Evolutionary conservation across 2,888 invertebrate species (phyloP), one percentile per base, ranked within the genome.

Genomic region (Poecilobothrus nobilitatus): DNA sequence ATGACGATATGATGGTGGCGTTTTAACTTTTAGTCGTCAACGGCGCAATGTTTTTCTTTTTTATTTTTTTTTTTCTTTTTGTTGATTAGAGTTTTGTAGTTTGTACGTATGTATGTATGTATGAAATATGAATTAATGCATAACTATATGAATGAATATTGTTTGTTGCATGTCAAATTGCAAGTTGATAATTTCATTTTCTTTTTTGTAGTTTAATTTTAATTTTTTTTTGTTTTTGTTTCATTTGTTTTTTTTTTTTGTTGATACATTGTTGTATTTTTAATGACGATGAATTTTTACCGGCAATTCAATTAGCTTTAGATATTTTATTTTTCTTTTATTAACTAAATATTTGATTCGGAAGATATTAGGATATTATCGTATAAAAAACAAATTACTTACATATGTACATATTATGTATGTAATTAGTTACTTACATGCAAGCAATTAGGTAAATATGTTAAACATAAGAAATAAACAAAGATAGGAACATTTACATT

Each of bases 271-370:
- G 41, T 41, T 41, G 41, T 41, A 41, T 12, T 15, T 44, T 18
- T 53, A 37, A 37, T 53, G 1, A 15, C 18, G 18, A 53, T 53
- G 53, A 53, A 53, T 53, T 53, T 53, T 18, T 53, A 18, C 53
- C 53, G 53, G 53, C 53, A 53, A 53, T 53, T 53, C 53, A 53
- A 53, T 53, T 53, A 53, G 53, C 18, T 53, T 53, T 53, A 53
- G 6, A 53, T 18, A 15, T 53, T 53, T 53, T 53, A 12, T 18
- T 53, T 1, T 53, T 53, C 18, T 18, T 53, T 53, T 53, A 37
- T 37, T 3, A 10, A 34, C 34, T 34, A 7, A 7, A 5, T 34
- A 8, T 34, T 34, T 37, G 27, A 5, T 27, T 5, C 27, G 5
- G 27, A 5, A 27, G 5, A 27, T 27, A 27, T 2, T 27, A 27